Evolutionary conservation across 2,113 vertebrate species (phyloP).

Genomic region (human): GRCh38 chr15:53817001-53817500

Average conservation of each 20-base stretch:
- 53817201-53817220: not conserved
- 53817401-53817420: no score
- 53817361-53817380: no score
- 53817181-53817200: not conserved
- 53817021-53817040: not conserved
- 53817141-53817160: not conserved
- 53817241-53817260: not conserved
- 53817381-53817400: no score
- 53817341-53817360: no score
- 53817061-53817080: not conserved
- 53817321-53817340: not conserved
- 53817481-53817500: not conserved
- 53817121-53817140: not conserved
- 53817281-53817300: not conserved
- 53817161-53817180: not conserved
- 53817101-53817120: not conserved
- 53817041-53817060: not conserved
- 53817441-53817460: not conserved
- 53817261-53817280: not conserved
- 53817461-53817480: not conserved
- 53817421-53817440: not conserved
- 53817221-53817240: not conserved
- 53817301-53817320: not conserved
- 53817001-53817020: not conserved
- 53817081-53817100: not conserved